phyloP scores from a whole-genome alignment of 1,140 invertebrate genomes.

The Pseudomyrmex pallidus region DNA sequence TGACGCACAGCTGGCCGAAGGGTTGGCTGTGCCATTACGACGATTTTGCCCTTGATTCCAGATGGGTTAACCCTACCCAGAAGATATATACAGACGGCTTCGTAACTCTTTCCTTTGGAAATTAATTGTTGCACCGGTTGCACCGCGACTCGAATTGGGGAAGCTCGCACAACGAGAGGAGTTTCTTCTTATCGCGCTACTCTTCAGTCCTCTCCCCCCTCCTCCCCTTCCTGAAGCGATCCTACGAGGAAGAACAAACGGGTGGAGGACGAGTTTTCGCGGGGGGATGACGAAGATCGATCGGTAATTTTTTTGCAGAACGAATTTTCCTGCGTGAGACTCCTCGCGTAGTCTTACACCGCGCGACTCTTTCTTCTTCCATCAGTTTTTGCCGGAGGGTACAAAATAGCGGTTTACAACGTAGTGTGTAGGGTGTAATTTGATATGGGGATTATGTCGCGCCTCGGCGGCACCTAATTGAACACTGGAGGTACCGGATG shows the following conservation, averaged over 20 bases:
- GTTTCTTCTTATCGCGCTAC: conserved; percentile 42
- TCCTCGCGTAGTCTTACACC: neutral
- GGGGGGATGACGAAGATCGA: neutral
- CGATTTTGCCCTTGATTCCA: conserved; percentile 65
- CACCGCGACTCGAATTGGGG: neutral
- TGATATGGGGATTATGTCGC: conserved; percentile 67
- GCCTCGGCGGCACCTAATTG: conserved; percentile 72
- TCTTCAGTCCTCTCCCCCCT: neutral
- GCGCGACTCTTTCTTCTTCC: neutral
- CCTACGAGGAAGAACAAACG: neutral
- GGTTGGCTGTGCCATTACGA: conserved; percentile 68
- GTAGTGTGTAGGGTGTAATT: conserved; percentile 64
- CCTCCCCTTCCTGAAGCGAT: neutral
- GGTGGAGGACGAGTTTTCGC: conserved; percentile 21
- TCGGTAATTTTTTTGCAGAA: neutral
- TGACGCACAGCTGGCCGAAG: conserved; percentile 71
- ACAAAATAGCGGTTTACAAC: neutral
- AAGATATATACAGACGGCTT: conserved; percentile 60
- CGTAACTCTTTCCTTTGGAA: conserved; percentile 64
- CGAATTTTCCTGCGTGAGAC: conserved; percentile 41
- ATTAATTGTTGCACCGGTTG: conserved; percentile 64
- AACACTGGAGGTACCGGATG: conserved; percentile 65
- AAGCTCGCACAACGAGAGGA: neutral
- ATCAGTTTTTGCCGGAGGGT: conserved; percentile 1
- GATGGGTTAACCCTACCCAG: conserved; percentile 49